Conservation (phyloP, 2,113 vertebrate species). For the Daubentonia madagascariensis region DNA sequence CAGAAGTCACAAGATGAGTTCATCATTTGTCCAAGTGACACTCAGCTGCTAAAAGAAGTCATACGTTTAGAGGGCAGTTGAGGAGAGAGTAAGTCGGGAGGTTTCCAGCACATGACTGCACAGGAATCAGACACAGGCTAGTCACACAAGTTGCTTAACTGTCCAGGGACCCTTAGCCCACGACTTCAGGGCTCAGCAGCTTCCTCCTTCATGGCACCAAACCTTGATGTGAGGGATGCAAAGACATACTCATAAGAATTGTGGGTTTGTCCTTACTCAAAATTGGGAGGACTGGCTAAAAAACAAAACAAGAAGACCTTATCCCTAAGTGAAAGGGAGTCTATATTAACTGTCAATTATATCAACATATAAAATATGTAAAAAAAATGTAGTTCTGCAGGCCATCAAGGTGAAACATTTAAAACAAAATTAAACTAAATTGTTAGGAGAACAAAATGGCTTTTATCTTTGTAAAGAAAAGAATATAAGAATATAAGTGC, state of each 20-base stretch:
- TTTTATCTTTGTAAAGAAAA: background rate
- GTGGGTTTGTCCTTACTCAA: conserved; percentile 24
- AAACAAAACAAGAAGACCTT: conserved; percentile 25
- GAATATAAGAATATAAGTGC: background rate
- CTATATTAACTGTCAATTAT: background rate
- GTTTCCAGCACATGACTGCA: background rate
- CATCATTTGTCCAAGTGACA: conserved; percentile 42
- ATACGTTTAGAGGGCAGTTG: background rate
- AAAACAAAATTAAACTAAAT: background rate
- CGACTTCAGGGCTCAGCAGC: conserved; percentile 63
- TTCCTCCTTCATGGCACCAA: conserved; percentile 71
- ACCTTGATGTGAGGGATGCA: conserved; percentile 70
- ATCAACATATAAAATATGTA: background rate
- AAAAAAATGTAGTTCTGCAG: background rate
- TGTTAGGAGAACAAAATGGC: background rate
- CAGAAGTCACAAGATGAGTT: conserved; percentile 47
- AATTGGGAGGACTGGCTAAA: background rate
- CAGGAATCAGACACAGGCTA: conserved; percentile 23
- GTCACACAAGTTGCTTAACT: conserved; percentile 9
- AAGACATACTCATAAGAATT: conserved; percentile 65
- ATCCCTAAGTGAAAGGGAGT: background rate
- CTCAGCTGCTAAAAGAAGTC: conserved; percentile 46
- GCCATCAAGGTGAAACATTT: background rate
- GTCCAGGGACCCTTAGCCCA: conserved; percentile 49
- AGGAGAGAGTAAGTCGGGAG: background rate